Evolutionary conservation across 2,113 vertebrate species (phyloP), one percentile per base, ranked within the genome.

Genomic region (Nicator chloris): DNA sequence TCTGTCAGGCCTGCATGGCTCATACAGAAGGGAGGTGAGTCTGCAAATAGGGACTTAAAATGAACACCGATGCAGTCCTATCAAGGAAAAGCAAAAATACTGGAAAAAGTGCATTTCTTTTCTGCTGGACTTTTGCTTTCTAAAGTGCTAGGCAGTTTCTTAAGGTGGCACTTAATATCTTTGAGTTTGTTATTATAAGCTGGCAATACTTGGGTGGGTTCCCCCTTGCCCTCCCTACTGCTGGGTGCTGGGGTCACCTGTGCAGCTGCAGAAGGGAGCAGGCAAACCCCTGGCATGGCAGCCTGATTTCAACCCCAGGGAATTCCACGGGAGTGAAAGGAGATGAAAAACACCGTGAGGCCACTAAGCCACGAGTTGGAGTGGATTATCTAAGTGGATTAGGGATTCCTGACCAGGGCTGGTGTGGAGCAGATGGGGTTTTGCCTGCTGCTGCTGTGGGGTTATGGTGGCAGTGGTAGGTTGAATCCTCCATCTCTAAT

Each of bases 341-440:
- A 81, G 92, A 35, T 63, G 45, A 75, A 85, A 77, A 76, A 44
- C 42, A 70, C 68, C 0, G 0, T 19, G 42, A 84, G 54, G 78
- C 86, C 10, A 7, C 91, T 92, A 95, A 92, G 65, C 83, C 31
- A 35, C 0, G 0, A 88, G 64, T 51, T 9, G 1, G 66, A 92
- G 91, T 69, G 78, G 90, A 90, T 95, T 85, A 82, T 77, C 90
- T 65, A 95, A 95, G 59, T 92, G 90, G 87, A 93, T 96, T 95
- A 93, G 84, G 63, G 59, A 57, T 91, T 96, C 81, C 90, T 91
- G 90, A 68, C 63, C 6, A 2, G 49, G 66, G 57, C 66, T 76
- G 54, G 45, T 80, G 42, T 64, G 76, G 45, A 82, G 70, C 82
- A 94, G 73, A 50, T 81, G 68, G 47, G 30, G 33, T 47, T 96